Conservation (phyloP, 1,140 invertebrate species). For the Drosophila murphyi region DNA sequence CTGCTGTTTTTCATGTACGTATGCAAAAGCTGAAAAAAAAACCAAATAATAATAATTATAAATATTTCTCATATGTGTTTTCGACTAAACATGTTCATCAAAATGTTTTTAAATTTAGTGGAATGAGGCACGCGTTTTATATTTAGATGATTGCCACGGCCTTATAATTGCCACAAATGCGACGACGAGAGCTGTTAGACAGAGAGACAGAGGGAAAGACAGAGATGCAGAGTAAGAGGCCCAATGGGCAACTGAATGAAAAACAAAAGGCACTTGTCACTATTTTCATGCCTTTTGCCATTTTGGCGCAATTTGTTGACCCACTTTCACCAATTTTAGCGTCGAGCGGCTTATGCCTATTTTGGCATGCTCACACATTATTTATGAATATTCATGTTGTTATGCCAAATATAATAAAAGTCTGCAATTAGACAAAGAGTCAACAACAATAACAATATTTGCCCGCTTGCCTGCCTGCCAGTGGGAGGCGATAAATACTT, state of each 20-base stretch:
- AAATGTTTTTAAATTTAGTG: constrained; percentile 60
- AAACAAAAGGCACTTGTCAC: constrained; percentile 52
- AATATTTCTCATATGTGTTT: constrained; percentile 47
- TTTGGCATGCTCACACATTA: constrained; percentile 46
- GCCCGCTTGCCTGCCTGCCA: constrained; percentile 5
- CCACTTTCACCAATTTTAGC: constrained; percentile 64
- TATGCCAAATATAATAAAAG: constrained; percentile 52
- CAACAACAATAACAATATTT: constrained; percentile 10
- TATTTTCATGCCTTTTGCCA: constrained; percentile 37
- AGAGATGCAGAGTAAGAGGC: background rate
- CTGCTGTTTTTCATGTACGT: constrained; percentile 38
- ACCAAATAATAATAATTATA: constrained; percentile 57
- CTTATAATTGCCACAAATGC: constrained; percentile 17
- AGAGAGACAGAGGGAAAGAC: background rate
- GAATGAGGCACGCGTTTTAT: constrained; percentile 77
- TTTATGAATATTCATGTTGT: constrained; percentile 58
- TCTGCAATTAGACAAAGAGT: constrained; percentile 63
- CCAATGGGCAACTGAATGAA: constrained; percentile 32
- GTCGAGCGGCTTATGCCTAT: constrained; percentile 65
- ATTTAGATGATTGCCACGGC: constrained; percentile 71
- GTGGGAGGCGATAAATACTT: constrained; percentile 43
- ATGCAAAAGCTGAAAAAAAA: constrained; percentile 23
- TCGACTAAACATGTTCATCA: constrained; percentile 61
- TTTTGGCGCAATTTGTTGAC: constrained; percentile 66
- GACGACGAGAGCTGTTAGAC: background rate